A percentile compares a stretch with the other conserved stretches of the same genome.
These are phyloP conservation scores for Zeugodacus cucurbitae DNA, from an alignment of 1,140 invertebrate species.

Conservation along the genomic window DNA sequence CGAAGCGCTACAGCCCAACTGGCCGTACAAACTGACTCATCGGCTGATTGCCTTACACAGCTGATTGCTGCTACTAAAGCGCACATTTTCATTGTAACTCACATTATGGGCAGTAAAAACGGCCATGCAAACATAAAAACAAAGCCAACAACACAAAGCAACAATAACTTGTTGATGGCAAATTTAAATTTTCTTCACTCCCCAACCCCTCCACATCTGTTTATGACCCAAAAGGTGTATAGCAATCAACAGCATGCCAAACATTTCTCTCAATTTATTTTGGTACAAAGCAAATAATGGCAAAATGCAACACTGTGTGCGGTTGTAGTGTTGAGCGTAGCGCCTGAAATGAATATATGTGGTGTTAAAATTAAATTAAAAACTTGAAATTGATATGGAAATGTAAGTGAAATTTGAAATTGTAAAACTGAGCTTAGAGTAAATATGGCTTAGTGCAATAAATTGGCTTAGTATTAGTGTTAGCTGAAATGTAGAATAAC, in stretches of 20 bases:
- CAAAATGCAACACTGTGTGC: neutral
- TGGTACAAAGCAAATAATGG: neutral
- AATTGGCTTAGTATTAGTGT: too few species aligned
- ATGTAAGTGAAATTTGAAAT: conserved; percentile 5
- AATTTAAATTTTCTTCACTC: neutral
- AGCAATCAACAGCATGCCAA: neutral
- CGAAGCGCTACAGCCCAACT: too few species aligned
- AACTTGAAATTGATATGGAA: conserved; percentile 1
- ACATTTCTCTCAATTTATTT: neutral
- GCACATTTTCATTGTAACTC: neutral
- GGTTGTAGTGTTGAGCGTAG: neutral
- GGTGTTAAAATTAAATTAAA: neutral
- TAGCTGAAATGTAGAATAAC: too few species aligned
- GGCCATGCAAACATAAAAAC: neutral
- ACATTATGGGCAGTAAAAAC: neutral
- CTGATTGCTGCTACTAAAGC: neutral
- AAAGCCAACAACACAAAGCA: neutral
- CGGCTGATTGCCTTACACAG: neutral
- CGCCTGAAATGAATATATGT: neutral
- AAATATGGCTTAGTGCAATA: too few species aligned
- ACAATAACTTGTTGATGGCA: conserved; percentile 1
- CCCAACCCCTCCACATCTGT: neutral
- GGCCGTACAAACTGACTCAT: neutral
- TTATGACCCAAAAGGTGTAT: neutral
- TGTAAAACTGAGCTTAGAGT: neutral